Conservation (phyloP, 2,797 vertebrate genomes). For the Morelia viridis region DNA sequence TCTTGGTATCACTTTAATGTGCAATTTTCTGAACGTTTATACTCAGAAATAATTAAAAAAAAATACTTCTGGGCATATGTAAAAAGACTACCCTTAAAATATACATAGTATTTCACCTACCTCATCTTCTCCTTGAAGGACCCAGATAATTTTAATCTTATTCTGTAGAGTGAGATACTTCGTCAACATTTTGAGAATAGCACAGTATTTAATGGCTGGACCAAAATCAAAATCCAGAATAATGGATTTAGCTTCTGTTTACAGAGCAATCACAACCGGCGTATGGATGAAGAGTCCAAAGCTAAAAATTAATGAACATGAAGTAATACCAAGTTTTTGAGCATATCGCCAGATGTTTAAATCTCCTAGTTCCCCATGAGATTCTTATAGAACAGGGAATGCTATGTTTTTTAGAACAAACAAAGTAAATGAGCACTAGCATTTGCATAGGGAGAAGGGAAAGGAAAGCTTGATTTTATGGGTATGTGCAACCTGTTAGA, state of each 20-base stretch:
- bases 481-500: constrained; percentile 13
- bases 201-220: not conserved
- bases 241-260: not conserved
- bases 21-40: not conserved
- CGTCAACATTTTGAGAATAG: not conserved
- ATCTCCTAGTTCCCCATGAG: not conserved
- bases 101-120: not conserved
- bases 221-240: not conserved
- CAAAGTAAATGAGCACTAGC: not conserved
- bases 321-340: not conserved
- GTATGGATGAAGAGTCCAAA: not conserved
- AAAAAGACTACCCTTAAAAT: not conserved
- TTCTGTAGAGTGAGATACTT: not conserved
- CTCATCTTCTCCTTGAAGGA: not conserved
- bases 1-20: not conserved
- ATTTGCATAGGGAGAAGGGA: not conserved
- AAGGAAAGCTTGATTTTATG: not conserved
- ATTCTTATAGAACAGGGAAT: not conserved
- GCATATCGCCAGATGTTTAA: not conserved
- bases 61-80: not conserved
- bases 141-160: not conserved
- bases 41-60: not conserved
- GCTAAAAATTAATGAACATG: not conserved
- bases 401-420: not conserved
- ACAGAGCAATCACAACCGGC: not conserved